Evolutionary conservation across 2,113 vertebrate species (phyloP).

Genomic region (Microcebus jonahi): DNA sequence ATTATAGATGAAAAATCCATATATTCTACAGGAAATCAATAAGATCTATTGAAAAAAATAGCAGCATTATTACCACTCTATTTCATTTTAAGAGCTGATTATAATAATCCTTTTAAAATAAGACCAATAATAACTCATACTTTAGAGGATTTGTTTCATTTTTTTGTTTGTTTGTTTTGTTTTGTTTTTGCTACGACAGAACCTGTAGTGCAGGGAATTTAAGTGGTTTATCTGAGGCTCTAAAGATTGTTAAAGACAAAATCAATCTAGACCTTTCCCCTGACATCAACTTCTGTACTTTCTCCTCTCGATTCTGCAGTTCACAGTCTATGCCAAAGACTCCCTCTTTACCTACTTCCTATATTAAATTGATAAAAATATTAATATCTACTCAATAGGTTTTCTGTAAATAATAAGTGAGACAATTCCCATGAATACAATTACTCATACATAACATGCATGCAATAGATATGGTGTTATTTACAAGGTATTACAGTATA

Average conservation of each 20-base stretch:
- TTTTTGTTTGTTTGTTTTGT: not conserved
- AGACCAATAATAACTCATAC: not conserved
- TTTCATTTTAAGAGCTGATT: not conserved
- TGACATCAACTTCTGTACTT: not conserved
- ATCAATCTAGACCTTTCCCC: not conserved
- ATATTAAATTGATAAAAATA: not conserved
- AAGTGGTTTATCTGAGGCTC: not conserved
- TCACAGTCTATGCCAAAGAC: not conserved
- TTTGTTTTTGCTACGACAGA: not conserved
- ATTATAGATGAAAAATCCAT: constrained; percentile 42
- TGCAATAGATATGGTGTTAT: not conserved
- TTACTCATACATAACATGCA: not conserved
- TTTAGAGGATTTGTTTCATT: not conserved
- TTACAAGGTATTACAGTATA: not conserved
- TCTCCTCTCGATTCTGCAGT: not conserved
- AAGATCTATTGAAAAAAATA: not conserved
- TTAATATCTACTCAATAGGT: not conserved
- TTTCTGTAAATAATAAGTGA: not conserved
- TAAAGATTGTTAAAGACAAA: not conserved
- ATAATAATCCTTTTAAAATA: not conserved
- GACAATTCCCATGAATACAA: not conserved
- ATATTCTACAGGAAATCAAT: not conserved
- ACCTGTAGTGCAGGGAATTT: not conserved
- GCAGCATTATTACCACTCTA: not conserved
- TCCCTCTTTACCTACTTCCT: not conserved